Base-by-base conservation (phyloP, 2,797 vertebrate species). In the Enteromius thamalakanensis region DNA sequence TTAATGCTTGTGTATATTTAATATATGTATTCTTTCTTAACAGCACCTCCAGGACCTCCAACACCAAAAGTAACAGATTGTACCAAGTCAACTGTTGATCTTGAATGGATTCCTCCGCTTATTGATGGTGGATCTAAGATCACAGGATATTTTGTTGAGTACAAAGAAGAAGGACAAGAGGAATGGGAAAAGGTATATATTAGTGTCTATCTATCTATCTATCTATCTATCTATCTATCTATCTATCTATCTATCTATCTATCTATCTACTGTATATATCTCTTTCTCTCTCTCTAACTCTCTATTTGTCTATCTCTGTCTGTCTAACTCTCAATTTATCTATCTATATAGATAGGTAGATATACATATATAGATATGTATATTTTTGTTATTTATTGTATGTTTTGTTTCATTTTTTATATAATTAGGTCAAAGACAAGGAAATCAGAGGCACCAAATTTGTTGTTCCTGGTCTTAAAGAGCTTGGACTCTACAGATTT, bases 401-500 rank as follows among this genome's bases (percentile, higher is more conserved):
- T 40, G 34, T 29, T 64, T 64, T 15, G 14, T 64, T 65, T 68
- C 1, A 68, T 19, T 5, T n/a, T 34, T 74, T 42, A 49, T 84
- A 40, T 62, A 19, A 32, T 64, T 58, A 99, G 98, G 98, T 94
- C 29, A 99, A 99, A 94, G 98, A 99, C 86, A 98, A 95, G 85
- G 98, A 99, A 94, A 92, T 99, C 85, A 96, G 98, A 96, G 97
- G 98, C 90, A 99, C 96, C 32, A 99, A 96, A 92, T 97, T 98
- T 0, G 96, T 99, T 89, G 94, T 99, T 79, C 84, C 95, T 15
- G 96, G 94, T 80, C 93, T 99, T 87, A 98, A 97, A 91, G 98
- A 98, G 94, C 96, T 97, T 5, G 94, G 94, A 84, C 94, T 99
- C 84, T 99, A 99, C 92, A 94, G 94, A 90, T 99, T 99, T 89